A percentile compares a stretch with the other conserved stretches of the same genome.
phyloP scores from a whole-genome alignment of 2,113 vertebrate genomes.

The mouse (Mus musculus) region GRCm39 chr6:38325501-38326000 shows the following conservation, averaged over 20 bases:
- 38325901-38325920: background rate
- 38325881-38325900: background rate
- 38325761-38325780: background rate
- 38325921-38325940: constrained; percentile 17
- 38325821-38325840: background rate
- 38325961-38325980: constrained; percentile 51
- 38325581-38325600: no score
- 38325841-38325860: background rate
- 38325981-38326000: no score
- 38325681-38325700: no score
- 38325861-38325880: background rate
- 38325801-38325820: background rate
- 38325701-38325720: no score
- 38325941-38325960: constrained; percentile 31
- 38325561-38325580: no score
- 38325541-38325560: no score
- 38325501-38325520: background rate
- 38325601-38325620: no score
- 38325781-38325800: background rate
- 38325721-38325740: background rate
- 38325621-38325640: no score
- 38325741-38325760: background rate
- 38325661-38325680: no score
- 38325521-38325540: no score
- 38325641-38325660: no score